phyloP scores from a whole-genome alignment of 2,113 vertebrate genomes.

The Vimba vimba region DNA sequence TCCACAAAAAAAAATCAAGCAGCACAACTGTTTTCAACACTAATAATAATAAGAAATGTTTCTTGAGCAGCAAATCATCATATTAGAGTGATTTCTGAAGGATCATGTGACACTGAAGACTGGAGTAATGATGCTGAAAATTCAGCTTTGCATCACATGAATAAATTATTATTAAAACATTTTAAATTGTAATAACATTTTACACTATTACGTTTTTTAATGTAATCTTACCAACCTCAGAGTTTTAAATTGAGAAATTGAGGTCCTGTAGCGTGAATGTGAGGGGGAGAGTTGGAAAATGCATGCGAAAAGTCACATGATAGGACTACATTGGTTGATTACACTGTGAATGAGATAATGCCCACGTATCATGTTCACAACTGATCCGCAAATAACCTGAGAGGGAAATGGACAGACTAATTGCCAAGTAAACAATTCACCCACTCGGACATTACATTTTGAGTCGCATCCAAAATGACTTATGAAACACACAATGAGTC shows the following conservation, averaged over 20 bases:
- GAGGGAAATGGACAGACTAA: constrained; percentile 12
- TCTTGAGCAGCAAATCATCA: neutral
- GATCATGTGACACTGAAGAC: neutral
- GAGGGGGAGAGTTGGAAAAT: neutral
- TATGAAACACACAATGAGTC: neutral
- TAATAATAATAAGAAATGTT: neutral
- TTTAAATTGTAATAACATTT: too few relatives aligned
- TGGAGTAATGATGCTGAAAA: neutral
- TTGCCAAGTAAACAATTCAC: constrained; percentile 1
- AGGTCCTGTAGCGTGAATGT: neutral
- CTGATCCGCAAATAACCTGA: neutral
- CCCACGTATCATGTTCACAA: constrained; percentile 2
- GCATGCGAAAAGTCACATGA: neutral
- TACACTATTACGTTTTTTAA: too few relatives aligned
- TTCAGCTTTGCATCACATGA: neutral
- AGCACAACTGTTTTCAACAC: neutral
- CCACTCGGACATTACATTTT: constrained; percentile 6
- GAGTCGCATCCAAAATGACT: neutral
- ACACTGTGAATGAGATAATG: constrained; percentile 14
- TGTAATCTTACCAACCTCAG: too few relatives aligned
- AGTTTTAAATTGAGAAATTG: too few relatives aligned
- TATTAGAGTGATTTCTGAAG: neutral
- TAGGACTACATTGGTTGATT: neutral
- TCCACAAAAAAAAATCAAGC: neutral
- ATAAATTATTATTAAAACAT: too few relatives aligned